Conservation (phyloP, 2,888 invertebrate species). For the Xestobium rufovillosum region DNA sequence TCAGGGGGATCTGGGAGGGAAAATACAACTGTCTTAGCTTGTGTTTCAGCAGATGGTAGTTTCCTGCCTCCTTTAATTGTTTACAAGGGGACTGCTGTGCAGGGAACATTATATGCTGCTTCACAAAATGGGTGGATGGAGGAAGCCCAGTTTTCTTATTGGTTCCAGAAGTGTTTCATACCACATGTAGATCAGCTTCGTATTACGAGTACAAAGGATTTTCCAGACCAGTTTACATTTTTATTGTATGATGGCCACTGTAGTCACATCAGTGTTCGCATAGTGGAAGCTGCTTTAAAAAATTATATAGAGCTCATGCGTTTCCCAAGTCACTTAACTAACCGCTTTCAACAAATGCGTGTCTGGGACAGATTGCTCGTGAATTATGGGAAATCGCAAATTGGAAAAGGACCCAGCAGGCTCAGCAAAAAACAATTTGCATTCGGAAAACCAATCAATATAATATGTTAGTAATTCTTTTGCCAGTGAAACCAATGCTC, state of each 20-base stretch:
- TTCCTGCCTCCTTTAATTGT: conserved; percentile 23
- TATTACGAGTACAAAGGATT: too few relatives aligned
- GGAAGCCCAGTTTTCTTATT: conserved; percentile 11
- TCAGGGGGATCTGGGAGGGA: conserved; percentile 23
- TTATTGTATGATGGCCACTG: conserved; percentile 16
- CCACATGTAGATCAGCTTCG: conserved; percentile 4
- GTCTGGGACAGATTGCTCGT: conserved; percentile 13
- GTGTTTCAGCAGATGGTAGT: conserved; percentile 20
- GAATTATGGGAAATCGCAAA: conserved; percentile 7
- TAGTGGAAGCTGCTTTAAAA: conserved; percentile 13
- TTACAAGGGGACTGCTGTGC: conserved; percentile 21
- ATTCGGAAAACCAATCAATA: too few relatives aligned
- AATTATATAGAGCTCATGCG: conserved; percentile 10
- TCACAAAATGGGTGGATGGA: conserved; percentile 26
- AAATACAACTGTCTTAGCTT: conserved; percentile 12
- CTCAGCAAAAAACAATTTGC: conserved; percentile 1
- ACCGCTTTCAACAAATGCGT: conserved; percentile 15
- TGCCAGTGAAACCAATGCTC: too few relatives aligned
- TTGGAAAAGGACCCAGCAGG: conserved; percentile 4
- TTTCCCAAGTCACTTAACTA: conserved; percentile 18
- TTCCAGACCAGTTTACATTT: too few relatives aligned
- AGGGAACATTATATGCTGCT: conserved; percentile 21
- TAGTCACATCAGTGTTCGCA: conserved; percentile 15
- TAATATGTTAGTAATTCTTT: too few relatives aligned
- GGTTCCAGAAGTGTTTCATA: conserved; percentile 1